Percentiles rank a stretch among this genome's conserved stretches.
These are phyloP conservation scores for Cantharis flavilabris DNA, from an alignment of 2,888 invertebrate species.

Conservation along the genomic window DNA sequence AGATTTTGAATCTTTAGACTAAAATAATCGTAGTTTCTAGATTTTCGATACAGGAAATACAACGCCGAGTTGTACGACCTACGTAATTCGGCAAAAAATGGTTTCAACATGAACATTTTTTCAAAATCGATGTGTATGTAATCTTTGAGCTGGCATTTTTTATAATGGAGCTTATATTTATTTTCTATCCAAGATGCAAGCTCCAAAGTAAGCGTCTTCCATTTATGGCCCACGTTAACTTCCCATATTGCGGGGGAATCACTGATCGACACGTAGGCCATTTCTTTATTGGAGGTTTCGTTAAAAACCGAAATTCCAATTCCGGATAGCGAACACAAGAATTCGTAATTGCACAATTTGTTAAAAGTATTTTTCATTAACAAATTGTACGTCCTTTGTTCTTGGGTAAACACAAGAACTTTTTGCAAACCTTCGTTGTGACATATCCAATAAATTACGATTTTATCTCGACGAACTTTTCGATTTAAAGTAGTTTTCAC, in stretches of 20 bases:
- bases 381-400: conserved; percentile 69
- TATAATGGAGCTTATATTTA: conserved; percentile 70
- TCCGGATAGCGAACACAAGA: conserved; percentile 71
- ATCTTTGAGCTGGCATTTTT: conserved; percentile 76
- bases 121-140: conserved; percentile 79
- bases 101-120: conserved; percentile 86
- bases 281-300: conserved; percentile 59
- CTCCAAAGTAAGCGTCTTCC: conserved; percentile 79
- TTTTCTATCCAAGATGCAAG: conserved; percentile 82
- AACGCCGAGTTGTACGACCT: conserved; percentile 75
- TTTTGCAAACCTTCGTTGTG: conserved; percentile 76
- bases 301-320: conserved; percentile 66
- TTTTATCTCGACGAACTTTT: conserved; percentile 74
- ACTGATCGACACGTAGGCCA: conserved; percentile 69
- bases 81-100: conserved; percentile 78
- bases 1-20: conserved; percentile 69
- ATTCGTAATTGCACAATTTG: conserved; percentile 70
- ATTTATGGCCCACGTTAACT: conserved; percentile 76
- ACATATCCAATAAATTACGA: conserved; percentile 80
- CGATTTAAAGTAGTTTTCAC: conserved; percentile 56
- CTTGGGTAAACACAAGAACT: conserved; percentile 76
- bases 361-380: conserved; percentile 65
- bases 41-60: conserved; percentile 74
- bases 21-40: conserved; percentile 68
- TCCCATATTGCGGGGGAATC: conserved; percentile 81